Base-by-base conservation (phyloP, 2,888 invertebrate species). In the Xestia xanthographa region DNA sequence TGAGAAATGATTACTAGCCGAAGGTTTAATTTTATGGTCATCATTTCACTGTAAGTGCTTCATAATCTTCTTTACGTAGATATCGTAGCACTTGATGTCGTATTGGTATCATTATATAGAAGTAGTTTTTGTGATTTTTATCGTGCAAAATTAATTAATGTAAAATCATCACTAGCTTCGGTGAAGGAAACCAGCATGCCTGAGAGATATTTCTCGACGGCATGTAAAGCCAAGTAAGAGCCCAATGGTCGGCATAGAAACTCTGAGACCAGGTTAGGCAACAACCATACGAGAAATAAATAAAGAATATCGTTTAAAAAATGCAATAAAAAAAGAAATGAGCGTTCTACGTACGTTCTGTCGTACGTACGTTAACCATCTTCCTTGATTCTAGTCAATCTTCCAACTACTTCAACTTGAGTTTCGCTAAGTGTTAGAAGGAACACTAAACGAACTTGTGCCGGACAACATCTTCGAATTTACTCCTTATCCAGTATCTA, bases 361-460 rank as follows among this genome's bases (percentile, higher is more conserved):
- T n/a, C n/a, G n/a, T n/a, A n/a, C n/a, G n/a, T n/a, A 34, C 34
- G 34, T 34, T 41, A 41, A 41, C 9, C 2, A 41, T 41, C 41
- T 11, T 48, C 29, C 41, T 43, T n/a, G 14, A 14, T 26, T 26
- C 17, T 45, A 43, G 2, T 4, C 22, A 17, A 9, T 77, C 29
- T 20, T 20, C 20, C 29, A 26, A 50, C 4, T 20, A 34, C 43
- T 20, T 38, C 22, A 17, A 45, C 17, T 72, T 26, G 14, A 50
- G 48, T 50, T 50, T 62, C 26, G 6, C 26, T 26, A 50, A 71
- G 14, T 62, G 29, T 43, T n/a, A 29, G 9, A 58, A 41, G 8
- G 72, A 73, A 60, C 43, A 58, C 14, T 58, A n/a, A 60, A 48
- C 41, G 29, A 50, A 43, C 29, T 74, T 60, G 1, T 72, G 34